Conservation (phyloP, 1,140 invertebrate species). For the Lutraria rhynchaena region DNA sequence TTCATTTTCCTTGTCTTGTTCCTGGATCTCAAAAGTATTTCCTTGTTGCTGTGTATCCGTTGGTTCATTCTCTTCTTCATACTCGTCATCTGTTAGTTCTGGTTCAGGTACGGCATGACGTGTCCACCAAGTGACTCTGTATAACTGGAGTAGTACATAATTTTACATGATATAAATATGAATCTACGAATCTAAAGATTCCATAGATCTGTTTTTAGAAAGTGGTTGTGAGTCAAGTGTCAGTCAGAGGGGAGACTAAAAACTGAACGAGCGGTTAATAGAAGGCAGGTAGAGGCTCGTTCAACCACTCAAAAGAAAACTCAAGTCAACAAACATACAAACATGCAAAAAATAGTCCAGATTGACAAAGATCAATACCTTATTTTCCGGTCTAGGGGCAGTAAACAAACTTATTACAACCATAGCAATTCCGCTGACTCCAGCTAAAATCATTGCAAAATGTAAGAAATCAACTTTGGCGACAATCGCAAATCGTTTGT, state of each 20-base stretch:
- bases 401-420: conserved; percentile 77
- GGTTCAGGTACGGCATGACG: conserved; percentile 65
- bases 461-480: conserved; percentile 78
- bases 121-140: conserved; percentile 68
- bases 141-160: conserved; percentile 61
- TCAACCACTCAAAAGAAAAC: too few relatives aligned
- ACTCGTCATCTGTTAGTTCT: conserved; percentile 68
- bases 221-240: too few relatives aligned
- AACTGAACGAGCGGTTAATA: too few relatives aligned
- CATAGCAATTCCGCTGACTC: conserved; percentile 69
- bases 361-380: conserved; percentile 59
- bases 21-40: conserved; percentile 2
- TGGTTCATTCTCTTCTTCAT: conserved; percentile 49
- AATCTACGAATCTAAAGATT: too few relatives aligned
- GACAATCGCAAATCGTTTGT: conserved; percentile 69
- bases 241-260: too few relatives aligned
- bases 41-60: too few relatives aligned
- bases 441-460: conserved; percentile 76
- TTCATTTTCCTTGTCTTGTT: conserved; percentile 5
- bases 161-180: too few relatives aligned
- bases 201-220: too few relatives aligned
- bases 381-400: conserved; percentile 62
- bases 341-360: too few relatives aligned
- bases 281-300: too few relatives aligned
- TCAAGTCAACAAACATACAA: too few relatives aligned